Evolutionary conservation across 2,113 vertebrate genomes (phyloP), one percentile per base, ranked within the genome.

Genomic region (Cichladusa arquata): DNA sequence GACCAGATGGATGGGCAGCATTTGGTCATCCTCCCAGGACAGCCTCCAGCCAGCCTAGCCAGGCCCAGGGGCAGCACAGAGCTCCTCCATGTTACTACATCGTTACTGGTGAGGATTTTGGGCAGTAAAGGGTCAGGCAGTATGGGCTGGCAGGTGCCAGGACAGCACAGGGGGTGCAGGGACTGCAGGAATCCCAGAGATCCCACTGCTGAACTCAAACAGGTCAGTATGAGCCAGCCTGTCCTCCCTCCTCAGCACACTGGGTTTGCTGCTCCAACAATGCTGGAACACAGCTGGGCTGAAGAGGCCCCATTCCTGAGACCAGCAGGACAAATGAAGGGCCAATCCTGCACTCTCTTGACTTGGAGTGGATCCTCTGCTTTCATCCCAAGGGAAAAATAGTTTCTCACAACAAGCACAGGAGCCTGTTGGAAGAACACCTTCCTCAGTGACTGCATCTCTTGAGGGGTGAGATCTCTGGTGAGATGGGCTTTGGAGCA

Each of bases 111-210:
- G 69, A 86, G 79, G 76, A 97, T 96, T 80, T 81, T 72, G 92
- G 87, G 86, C 60, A 71, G 67, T 90, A 79, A 96, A 93, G 58
- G 70, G 44, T 67, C 93, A 92, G 92, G 84, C 96, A 96, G 84
- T 60, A 67, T 70, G 86, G 95, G 77, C 85, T 81, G 54, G n/a
- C 80, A 94, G 94, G 93, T 88, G 29, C 95, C 48, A 38, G 84
- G 67, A 93, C 64, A 78, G 89, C n/a, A 77, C 42, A 33, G 92
- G 86, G 94, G 87, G 57, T 26, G 47, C 94, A 96, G 94, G 70
- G 92, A 94, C 95, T 81, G 54, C 22, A 42, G 83, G 48, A 12
- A 38, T 95, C 91, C 53, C 89, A 48, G 65, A 62, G 62, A 82
- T 74, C 69, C 76, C 42, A 47, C 53, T 29, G 16, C 53, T 90